Conservation (phyloP, 2,113 vertebrate genomes). For the Bothrops jararaca region DNA sequence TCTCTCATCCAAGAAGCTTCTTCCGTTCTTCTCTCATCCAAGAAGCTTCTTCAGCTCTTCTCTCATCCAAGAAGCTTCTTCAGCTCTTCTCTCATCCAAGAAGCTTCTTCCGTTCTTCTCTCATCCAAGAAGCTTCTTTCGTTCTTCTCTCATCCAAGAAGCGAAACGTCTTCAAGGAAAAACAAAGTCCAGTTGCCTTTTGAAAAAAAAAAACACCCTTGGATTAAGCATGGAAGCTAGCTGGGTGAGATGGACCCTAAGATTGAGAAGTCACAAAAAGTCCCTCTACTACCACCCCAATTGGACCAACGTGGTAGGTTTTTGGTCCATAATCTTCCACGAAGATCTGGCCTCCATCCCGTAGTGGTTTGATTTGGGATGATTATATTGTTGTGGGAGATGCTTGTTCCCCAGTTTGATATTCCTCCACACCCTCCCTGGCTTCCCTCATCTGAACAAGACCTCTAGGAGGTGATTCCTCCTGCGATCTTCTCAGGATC, state of each 20-base stretch:
- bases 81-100: too few relatives aligned
- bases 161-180: too few relatives aligned
- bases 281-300: not conserved
- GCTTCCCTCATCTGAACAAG: not conserved
- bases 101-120: too few relatives aligned
- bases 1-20: too few relatives aligned
- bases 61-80: too few relatives aligned
- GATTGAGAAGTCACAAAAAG: not conserved
- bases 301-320: not conserved
- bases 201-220: too few relatives aligned
- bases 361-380: not conserved
- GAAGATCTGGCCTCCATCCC: not conserved
- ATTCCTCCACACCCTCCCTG: not conserved
- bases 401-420: not conserved
- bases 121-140: too few relatives aligned
- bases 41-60: too few relatives aligned
- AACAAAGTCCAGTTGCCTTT: too few relatives aligned
- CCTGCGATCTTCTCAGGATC: not conserved
- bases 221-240: not conserved
- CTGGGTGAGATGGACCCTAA: not conserved
- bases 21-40: too few relatives aligned
- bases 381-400: not conserved
- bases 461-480: not conserved
- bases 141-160: too few relatives aligned
- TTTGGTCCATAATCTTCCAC: not conserved